A percentile compares a stretch with the other conserved stretches of the same genome.
Conservation (phyloP, 2,888 invertebrate species). For the Allacma fusca region DNA sequence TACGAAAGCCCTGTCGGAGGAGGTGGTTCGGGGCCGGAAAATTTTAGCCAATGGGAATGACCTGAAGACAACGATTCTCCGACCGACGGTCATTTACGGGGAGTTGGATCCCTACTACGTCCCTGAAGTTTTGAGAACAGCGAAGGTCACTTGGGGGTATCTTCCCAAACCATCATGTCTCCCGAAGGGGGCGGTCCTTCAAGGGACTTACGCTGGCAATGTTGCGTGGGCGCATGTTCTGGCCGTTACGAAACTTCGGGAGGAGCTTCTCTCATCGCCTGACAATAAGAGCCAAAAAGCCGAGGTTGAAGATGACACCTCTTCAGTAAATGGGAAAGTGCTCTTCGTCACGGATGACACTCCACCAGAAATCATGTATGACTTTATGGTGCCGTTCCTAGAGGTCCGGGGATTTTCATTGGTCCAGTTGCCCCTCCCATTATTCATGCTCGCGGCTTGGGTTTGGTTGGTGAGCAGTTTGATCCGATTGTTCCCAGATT, state of each 20-base stretch:
- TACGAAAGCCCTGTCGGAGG: slow-evolving; percentile 71
- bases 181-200: slow-evolving; percentile 67
- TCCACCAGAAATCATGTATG: slow-evolving; percentile 66
- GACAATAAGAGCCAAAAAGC: no score
- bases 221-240: slow-evolving; percentile 74
- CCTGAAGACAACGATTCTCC: slow-evolving; percentile 65
- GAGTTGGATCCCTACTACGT: slow-evolving; percentile 69
- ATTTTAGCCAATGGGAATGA: slow-evolving; percentile 66
- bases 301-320: no score
- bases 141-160: slow-evolving; percentile 62
- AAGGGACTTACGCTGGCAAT: slow-evolving; percentile 71
- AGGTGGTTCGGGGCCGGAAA: slow-evolving; percentile 67
- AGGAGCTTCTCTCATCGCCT: slow-evolving; percentile 54
- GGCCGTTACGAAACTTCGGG: slow-evolving; percentile 68
- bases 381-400: slow-evolving; percentile 59
- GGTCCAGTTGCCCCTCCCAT: slow-evolving; percentile 67
- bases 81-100: slow-evolving; percentile 73
- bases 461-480: slow-evolving; percentile 63
- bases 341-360: slow-evolving; percentile 74
- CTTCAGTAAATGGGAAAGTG: slow-evolving; percentile 64
- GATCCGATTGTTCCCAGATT: slow-evolving; percentile 52
- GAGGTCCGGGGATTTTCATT: slow-evolving; percentile 63
- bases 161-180: slow-evolving; percentile 64
- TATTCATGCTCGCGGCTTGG: slow-evolving; percentile 66
- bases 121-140: slow-evolving; percentile 66